phyloP scores from a whole-genome alignment of 2,797 vertebrate genomes.

The Danio albolineatus region DNA sequence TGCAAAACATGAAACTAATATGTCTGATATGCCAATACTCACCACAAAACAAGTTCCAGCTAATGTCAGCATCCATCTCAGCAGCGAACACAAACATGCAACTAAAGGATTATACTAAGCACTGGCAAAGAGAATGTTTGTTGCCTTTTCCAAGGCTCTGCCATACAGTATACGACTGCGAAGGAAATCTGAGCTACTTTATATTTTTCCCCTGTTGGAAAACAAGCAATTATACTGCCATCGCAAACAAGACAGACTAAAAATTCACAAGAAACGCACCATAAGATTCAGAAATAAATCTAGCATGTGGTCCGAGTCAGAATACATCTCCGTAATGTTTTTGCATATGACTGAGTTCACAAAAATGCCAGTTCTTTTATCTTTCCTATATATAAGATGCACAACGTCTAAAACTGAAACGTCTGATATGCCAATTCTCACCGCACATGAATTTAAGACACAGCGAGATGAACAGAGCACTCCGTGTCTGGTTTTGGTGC shows the following conservation, averaged over 20 bases:
- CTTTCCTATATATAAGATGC: neutral
- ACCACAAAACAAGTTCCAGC: slow-evolving; percentile 37
- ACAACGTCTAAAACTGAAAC: too few relatives aligned
- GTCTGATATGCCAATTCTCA: too few relatives aligned
- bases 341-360: neutral
- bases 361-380: neutral
- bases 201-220: neutral
- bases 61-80: slow-evolving; percentile 28
- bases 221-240: slow-evolving; percentile 27
- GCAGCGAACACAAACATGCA: slow-evolving; percentile 53
- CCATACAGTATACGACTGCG: slow-evolving; percentile 36
- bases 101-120: slow-evolving; percentile 23
- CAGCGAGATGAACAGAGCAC: too few relatives aligned
- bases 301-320: neutral
- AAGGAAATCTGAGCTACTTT: slow-evolving; percentile 22
- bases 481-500: slow-evolving; percentile 43
- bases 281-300: slow-evolving; percentile 8
- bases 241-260: slow-evolving; percentile 23
- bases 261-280: neutral
- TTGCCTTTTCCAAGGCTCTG: slow-evolving; percentile 9
- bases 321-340: neutral
- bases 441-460: neutral
- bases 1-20: slow-evolving; percentile 37
- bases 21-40: slow-evolving; percentile 50
- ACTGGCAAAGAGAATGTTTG: neutral